Conservation (phyloP, 2,113 vertebrate species). For the Murina feae region DNA sequence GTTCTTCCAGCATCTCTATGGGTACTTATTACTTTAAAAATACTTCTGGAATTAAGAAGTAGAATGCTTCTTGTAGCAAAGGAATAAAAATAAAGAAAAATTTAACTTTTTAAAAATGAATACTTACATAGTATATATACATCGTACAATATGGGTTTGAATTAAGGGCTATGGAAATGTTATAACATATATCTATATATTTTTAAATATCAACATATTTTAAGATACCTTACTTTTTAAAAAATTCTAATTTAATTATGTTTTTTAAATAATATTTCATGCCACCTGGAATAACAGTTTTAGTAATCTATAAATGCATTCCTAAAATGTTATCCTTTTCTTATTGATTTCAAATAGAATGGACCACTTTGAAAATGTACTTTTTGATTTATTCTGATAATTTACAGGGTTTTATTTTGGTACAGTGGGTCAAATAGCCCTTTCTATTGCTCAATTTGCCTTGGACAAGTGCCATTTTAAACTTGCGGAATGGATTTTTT, state of each 20-base stretch:
- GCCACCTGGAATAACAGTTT: background rate
- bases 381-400: conserved; percentile 36
- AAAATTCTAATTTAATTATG: conserved; percentile 3
- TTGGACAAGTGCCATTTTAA: conserved; percentile 32
- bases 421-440: background rate
- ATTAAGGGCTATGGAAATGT: background rate
- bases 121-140: background rate
- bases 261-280: background rate
- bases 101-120: background rate
- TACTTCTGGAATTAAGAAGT: background rate
- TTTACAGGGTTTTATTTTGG: conserved; percentile 31
- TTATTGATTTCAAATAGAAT: background rate
- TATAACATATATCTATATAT: background rate
- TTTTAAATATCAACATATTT: background rate
- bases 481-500: conserved; percentile 22
- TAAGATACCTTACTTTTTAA: background rate
- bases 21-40: background rate
- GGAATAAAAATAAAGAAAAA: background rate
- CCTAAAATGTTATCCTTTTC: background rate
- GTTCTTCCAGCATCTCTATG: background rate
- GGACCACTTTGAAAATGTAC: background rate
- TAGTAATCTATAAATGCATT: background rate
- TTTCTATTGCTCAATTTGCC: conserved; percentile 20
- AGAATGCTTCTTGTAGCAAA: background rate
- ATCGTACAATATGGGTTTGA: background rate